These are phyloP conservation scores for Triops longicaudatus DNA, from an alignment of 1,140 invertebrate genomes.

Conservation along the genomic window DNA sequence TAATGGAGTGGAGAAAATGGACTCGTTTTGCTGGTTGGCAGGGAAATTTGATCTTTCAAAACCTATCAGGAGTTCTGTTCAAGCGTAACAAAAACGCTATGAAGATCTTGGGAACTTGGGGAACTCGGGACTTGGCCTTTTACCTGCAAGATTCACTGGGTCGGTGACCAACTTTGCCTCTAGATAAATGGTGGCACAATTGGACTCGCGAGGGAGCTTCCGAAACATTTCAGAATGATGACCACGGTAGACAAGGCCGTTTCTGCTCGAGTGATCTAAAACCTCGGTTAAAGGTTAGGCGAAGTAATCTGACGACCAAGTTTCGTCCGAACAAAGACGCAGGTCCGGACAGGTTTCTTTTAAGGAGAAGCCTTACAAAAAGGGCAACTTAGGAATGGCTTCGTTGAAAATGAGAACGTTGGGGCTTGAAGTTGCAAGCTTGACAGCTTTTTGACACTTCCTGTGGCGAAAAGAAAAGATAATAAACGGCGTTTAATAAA, in stretches of 20 bases:
- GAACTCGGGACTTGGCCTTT: not conserved
- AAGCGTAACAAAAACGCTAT: not conserved
- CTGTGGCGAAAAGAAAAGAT: too few relatives aligned
- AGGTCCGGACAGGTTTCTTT: conserved; percentile 12
- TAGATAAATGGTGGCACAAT: not conserved
- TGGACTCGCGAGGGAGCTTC: not conserved
- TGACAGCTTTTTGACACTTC: too few relatives aligned
- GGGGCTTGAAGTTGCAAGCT: too few relatives aligned
- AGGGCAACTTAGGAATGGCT: too few relatives aligned
- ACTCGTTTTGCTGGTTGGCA: not conserved
- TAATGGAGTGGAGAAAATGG: not conserved
- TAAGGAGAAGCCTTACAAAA: too few relatives aligned
- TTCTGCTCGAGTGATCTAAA: not conserved
- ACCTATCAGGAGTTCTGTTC: not conserved
- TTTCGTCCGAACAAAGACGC: not conserved
- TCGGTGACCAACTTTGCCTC: not conserved
- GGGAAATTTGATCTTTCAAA: not conserved
- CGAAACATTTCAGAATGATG: not conserved
- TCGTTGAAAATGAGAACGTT: too few relatives aligned
- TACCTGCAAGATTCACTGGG: not conserved
- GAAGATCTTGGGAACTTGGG: not conserved
- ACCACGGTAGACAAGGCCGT: not conserved
- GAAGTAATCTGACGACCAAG: not conserved
- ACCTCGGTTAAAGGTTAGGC: not conserved
- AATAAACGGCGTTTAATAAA: too few relatives aligned